A percentile compares a stretch with the other conserved stretches of the same genome.
Evolutionary conservation across 2,888 invertebrate genomes (phyloP).

Genomic region (Ellobium chinense): DNA sequence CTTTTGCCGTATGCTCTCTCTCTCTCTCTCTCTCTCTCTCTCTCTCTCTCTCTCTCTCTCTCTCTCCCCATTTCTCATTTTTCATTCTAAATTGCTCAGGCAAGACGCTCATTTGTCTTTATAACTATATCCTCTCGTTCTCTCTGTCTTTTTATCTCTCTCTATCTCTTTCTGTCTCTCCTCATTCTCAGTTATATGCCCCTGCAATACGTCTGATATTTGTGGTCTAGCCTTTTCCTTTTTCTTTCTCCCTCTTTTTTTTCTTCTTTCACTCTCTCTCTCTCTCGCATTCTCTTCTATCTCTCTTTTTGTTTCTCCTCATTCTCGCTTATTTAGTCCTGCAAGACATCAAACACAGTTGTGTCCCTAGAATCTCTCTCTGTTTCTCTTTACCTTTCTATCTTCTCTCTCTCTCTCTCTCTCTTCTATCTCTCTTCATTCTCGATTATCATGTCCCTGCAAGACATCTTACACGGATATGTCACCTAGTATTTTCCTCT

Average conservation of each 20-base stretch:
- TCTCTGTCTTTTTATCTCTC: too few relatives aligned
- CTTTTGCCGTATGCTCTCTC: too few relatives aligned
- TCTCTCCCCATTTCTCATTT: background rate
- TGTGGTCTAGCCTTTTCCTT: background rate
- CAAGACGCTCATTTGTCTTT: too few relatives aligned
- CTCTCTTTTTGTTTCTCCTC: background rate
- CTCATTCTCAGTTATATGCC: too few relatives aligned
- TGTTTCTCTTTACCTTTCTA: slow-evolving; percentile 9
- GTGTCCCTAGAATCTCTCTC: background rate
- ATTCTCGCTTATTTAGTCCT: background rate
- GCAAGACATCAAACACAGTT: background rate
- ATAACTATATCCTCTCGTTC: too few relatives aligned
- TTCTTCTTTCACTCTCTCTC: background rate
- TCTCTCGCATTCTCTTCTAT: background rate
- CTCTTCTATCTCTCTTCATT: background rate
- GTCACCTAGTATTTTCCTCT: background rate
- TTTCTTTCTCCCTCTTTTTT: background rate
- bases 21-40: slow-evolving; percentile 28
- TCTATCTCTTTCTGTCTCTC: too few relatives aligned
- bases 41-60: slow-evolving; percentile 13
- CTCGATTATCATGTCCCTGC: background rate
- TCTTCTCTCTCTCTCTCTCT: slow-evolving; percentile 1
- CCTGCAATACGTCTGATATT: background rate
- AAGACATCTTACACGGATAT: background rate
- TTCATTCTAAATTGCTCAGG: background rate